These are phyloP conservation scores for Antechinus flavipes DNA, from an alignment of 2,113 vertebrate species.

Conservation along the genomic window DNA sequence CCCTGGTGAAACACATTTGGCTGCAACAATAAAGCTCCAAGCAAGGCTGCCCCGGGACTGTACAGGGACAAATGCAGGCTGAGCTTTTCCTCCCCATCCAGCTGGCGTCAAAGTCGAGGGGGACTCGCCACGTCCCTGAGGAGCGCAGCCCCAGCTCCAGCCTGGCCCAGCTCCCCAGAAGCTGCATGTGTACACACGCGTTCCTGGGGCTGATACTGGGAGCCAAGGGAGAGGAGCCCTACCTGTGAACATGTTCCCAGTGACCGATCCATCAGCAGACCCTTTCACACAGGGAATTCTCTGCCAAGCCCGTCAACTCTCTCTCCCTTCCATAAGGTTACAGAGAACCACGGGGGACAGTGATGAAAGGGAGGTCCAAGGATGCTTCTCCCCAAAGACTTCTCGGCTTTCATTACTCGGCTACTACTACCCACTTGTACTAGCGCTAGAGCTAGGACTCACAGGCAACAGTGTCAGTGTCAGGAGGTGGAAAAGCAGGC, in stretches of 20 bases:
- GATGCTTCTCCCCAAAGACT: neutral
- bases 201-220: neutral
- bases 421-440: neutral
- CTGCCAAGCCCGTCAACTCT: neutral
- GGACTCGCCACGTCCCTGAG: neutral
- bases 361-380: neutral
- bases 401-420: neutral
- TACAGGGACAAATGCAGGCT: neutral
- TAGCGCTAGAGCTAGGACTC: neutral
- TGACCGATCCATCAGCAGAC: neutral
- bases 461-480: neutral
- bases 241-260: neutral
- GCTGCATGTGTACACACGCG: neutral
- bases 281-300: neutral
- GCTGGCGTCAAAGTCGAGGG: neutral
- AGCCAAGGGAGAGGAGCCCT: neutral
- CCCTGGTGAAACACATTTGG: conserved; percentile 35
- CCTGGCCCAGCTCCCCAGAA: neutral
- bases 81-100: neutral
- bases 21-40: conserved; percentile 41
- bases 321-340: neutral
- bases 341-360: neutral
- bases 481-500: neutral
- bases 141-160: neutral
- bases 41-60: neutral